Evolutionary conservation across 2,888 invertebrate species (phyloP).

Genomic region (Dryomyza anilis): DNA sequence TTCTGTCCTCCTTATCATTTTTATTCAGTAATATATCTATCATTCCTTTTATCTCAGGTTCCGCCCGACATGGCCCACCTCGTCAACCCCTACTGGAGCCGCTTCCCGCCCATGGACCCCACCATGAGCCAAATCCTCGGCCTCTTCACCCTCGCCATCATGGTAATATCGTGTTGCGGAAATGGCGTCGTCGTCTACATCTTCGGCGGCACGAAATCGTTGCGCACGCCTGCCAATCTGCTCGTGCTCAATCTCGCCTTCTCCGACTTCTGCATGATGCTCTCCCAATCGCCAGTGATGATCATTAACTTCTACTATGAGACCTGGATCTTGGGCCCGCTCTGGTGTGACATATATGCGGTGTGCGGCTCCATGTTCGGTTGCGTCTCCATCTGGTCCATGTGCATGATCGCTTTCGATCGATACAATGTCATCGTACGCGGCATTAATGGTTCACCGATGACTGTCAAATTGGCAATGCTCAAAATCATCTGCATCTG

Average conservation of each 20-base stretch:
- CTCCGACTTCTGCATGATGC: conserved; percentile 68
- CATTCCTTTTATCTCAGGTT: conserved; percentile 48
- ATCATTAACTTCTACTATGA: conserved; percentile 67
- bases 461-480: conserved; percentile 64
- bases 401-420: conserved; percentile 88
- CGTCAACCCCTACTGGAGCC: conserved; percentile 68
- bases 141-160: conserved; percentile 64
- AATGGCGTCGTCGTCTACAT: conserved; percentile 65
- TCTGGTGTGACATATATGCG: conserved; percentile 68
- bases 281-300: conserved; percentile 65
- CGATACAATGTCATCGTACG: conserved; percentile 91
- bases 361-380: conserved; percentile 76
- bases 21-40: background rate
- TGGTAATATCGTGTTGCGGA: conserved; percentile 61
- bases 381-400: conserved; percentile 86
- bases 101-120: conserved; percentile 64
- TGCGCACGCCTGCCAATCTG: conserved; percentile 68
- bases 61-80: conserved; percentile 71
- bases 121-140: conserved; percentile 67
- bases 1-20: background rate
- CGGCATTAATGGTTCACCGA: conserved; percentile 67
- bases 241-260: conserved; percentile 69
- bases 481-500: conserved; percentile 64
- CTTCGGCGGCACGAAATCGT: conserved; percentile 68
- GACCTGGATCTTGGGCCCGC: conserved; percentile 67